Percentiles rank a stretch among this genome's conserved stretches.
These are phyloP conservation scores for Acipenser ruthenus DNA, from an alignment of 2,797 vertebrate genomes.

Conservation along the genomic window DNA sequence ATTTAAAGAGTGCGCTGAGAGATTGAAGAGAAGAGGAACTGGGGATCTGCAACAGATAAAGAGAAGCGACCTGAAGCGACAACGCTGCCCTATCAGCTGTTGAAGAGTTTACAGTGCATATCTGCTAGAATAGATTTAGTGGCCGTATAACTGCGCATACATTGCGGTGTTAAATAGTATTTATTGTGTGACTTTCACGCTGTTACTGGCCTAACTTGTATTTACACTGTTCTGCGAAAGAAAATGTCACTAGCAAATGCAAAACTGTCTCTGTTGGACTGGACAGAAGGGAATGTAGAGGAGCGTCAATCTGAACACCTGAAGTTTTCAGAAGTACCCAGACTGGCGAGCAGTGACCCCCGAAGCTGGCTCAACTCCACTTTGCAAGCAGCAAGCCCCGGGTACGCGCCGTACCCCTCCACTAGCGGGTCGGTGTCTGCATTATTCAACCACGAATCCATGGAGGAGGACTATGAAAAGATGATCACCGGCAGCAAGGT, in stretches of 20 bases:
- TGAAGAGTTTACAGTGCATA: neutral
- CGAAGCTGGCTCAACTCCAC: conserved; percentile 48
- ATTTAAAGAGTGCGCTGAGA: conserved; percentile 33
- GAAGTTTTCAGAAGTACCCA: conserved; percentile 42
- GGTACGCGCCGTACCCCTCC: conserved; percentile 31
- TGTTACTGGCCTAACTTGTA: no score
- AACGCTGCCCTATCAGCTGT: neutral
- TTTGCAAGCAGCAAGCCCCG: conserved; percentile 14
- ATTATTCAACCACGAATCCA: conserved; percentile 26
- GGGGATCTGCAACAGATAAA: neutral
- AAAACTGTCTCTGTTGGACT: conserved; percentile 40
- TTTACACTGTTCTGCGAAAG: no score
- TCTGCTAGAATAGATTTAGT: conserved; percentile 1
- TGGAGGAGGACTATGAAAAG: conserved; percentile 25
- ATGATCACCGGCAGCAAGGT: conserved; percentile 18
- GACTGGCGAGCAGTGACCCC: conserved; percentile 41
- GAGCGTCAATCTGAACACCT: conserved; percentile 40
- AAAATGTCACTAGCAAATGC: conserved; percentile 38
- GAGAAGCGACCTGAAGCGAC: neutral
- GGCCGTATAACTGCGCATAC: no score
- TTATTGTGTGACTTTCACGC: no score
- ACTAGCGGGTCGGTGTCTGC: conserved; percentile 26
- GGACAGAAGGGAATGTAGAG: conserved; percentile 42
- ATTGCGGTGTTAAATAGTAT: no score
- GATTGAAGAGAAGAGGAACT: neutral